phyloP scores from a whole-genome alignment of 2,113 vertebrate species.

The Ictidomys tridecemlineatus region DNA sequence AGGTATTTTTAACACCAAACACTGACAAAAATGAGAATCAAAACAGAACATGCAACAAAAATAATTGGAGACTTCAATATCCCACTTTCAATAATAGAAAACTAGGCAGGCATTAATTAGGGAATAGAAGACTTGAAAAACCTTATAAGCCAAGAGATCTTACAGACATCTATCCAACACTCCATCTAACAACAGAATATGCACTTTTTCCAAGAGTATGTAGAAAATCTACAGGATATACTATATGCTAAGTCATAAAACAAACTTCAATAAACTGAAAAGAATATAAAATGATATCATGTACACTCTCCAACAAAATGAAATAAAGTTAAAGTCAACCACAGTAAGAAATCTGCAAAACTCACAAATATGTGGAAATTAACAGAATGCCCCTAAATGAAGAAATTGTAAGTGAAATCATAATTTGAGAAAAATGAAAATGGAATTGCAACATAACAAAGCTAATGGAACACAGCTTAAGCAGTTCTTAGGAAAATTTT shows the following conservation, averaged over 20 bases:
- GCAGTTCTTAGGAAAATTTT: too few relatives aligned
- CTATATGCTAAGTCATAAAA: background rate
- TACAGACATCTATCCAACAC: background rate
- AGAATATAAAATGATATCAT: background rate
- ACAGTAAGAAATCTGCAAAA: background rate
- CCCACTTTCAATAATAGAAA: background rate
- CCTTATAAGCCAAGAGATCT: background rate
- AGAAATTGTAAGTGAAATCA: background rate
- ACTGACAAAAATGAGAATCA: background rate
- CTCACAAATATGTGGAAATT: background rate
- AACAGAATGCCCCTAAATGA: background rate
- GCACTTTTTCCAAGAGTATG: background rate
- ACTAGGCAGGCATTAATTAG: background rate
- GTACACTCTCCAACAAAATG: background rate
- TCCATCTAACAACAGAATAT: background rate
- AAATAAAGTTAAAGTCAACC: background rate
- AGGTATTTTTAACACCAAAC: background rate
- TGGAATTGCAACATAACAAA: background rate
- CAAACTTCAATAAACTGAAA: background rate
- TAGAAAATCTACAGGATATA: background rate
- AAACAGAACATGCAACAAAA: background rate
- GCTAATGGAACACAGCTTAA: background rate
- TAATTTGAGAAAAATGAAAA: background rate
- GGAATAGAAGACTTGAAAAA: background rate
- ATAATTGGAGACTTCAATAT: background rate